Evolutionary conservation across 2,797 vertebrate genomes (phyloP).

Genomic region (Emydoidea blandingii): DNA sequence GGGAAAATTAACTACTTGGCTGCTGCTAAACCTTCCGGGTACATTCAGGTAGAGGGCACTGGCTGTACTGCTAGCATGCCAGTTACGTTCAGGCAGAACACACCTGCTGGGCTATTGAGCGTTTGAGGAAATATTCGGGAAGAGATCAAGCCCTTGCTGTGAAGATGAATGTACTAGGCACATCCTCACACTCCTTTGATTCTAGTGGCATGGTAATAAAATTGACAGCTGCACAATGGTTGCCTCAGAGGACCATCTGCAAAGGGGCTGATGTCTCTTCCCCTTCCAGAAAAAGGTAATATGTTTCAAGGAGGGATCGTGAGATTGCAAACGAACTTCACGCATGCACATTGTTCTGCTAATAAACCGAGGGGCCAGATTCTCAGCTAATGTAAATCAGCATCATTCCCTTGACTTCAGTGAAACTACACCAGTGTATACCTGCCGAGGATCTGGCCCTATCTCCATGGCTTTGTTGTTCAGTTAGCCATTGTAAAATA

Average conservation of each 20-base stretch:
- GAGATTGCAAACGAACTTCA: neutral
- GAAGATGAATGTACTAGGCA: neutral
- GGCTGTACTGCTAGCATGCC: neutral
- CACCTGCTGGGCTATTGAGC: neutral
- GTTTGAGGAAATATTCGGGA: neutral
- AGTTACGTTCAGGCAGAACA: neutral
- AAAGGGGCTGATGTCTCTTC: neutral
- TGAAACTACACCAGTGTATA: neutral
- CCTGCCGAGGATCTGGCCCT: conserved; percentile 19
- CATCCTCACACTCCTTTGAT: accelerated
- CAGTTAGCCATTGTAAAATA: conserved; percentile 64
- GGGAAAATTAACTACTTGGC: conserved; percentile 45
- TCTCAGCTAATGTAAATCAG: neutral
- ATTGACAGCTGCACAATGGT: neutral
- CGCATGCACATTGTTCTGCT: accelerated
- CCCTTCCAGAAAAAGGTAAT: neutral
- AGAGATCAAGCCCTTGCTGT: accelerated
- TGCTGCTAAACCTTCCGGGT: neutral
- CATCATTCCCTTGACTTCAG: neutral
- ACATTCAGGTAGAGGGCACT: neutral
- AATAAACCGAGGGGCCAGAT: neutral
- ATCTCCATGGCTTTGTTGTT: conserved; percentile 27
- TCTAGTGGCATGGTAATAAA: neutral
- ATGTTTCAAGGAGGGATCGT: accelerated
- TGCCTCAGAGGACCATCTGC: neutral